Evolutionary conservation across 1,140 invertebrate species (phyloP).

Genomic region (Ruditapes philippinarum): DNA sequence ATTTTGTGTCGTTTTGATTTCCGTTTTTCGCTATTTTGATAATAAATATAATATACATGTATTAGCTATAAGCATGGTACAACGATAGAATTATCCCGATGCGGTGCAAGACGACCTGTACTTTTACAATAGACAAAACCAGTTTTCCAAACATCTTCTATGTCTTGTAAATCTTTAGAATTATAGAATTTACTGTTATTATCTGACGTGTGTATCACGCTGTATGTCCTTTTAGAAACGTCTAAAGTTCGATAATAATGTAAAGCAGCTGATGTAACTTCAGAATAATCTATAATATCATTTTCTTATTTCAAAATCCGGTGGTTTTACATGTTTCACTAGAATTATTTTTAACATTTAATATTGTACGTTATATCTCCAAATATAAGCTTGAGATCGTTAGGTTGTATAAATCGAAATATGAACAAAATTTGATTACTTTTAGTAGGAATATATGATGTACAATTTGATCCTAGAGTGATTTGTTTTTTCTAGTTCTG

Average conservation of each 20-base stretch:
- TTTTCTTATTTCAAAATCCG: conserved; percentile 55
- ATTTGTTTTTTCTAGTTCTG: conserved; percentile 52
- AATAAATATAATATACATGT: too few relatives aligned
- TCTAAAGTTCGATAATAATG: conserved; percentile 74
- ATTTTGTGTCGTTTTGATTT: too few relatives aligned
- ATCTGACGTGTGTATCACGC: conserved; percentile 58
- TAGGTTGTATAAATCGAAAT: conserved; percentile 70
- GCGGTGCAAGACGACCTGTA: conserved; percentile 77
- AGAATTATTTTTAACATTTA: conserved; percentile 42
- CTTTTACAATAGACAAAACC: conserved; percentile 77
- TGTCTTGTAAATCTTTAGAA: conserved; percentile 72
- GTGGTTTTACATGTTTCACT: conserved; percentile 17
- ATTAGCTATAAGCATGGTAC: too few relatives aligned
- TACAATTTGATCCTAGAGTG: conserved; percentile 28
- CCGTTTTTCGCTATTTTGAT: too few relatives aligned
- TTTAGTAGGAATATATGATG: neutral
- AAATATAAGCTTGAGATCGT: conserved; percentile 73
- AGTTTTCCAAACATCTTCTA: conserved; percentile 78
- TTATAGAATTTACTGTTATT: conserved; percentile 70
- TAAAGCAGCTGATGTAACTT: conserved; percentile 22
- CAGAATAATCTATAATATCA: neutral
- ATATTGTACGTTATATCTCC: conserved; percentile 77
- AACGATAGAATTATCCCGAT: conserved; percentile 43
- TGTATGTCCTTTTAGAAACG: conserved; percentile 55
- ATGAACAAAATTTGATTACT: conserved; percentile 63